Percentiles rank a stretch among this genome's conserved stretches.
These are phyloP conservation scores for Myotis daubentonii DNA, from an alignment of 2,797 vertebrate genomes.

Conservation along the genomic window DNA sequence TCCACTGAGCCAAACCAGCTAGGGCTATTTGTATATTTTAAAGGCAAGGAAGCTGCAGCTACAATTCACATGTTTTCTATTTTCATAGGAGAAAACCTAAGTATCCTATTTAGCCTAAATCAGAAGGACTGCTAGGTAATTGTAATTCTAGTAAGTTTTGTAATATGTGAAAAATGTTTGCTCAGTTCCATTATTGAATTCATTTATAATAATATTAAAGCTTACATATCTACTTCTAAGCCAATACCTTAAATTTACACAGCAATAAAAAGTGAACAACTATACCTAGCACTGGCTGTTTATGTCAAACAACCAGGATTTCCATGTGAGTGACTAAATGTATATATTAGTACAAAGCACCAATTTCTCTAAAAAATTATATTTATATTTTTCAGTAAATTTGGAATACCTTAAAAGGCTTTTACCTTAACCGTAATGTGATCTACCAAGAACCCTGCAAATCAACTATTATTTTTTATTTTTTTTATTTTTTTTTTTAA, in stretches of 20 bases:
- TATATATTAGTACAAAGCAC: background rate
- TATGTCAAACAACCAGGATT: background rate
- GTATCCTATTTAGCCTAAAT: background rate
- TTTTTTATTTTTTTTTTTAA: too few relatives aligned
- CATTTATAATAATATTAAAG: background rate
- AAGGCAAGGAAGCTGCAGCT: background rate
- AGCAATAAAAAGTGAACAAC: background rate
- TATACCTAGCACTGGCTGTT: background rate
- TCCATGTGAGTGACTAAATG: background rate
- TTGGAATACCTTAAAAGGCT: background rate
- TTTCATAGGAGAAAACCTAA: background rate
- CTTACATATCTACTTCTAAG: background rate
- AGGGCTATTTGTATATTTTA: slow-evolving; percentile 48
- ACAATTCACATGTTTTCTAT: background rate
- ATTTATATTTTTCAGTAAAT: background rate
- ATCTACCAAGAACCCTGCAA: background rate
- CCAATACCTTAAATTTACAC: background rate
- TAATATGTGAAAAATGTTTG: background rate
- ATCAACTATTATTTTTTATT: too few relatives aligned
- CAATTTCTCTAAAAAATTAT: background rate
- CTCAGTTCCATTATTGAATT: background rate
- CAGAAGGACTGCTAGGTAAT: background rate
- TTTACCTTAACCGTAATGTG: background rate
- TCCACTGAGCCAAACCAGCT: too few relatives aligned
- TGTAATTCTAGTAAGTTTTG: background rate